Conservation (phyloP, 2,113 vertebrate species). For the Acanthisitta chloris region DNA sequence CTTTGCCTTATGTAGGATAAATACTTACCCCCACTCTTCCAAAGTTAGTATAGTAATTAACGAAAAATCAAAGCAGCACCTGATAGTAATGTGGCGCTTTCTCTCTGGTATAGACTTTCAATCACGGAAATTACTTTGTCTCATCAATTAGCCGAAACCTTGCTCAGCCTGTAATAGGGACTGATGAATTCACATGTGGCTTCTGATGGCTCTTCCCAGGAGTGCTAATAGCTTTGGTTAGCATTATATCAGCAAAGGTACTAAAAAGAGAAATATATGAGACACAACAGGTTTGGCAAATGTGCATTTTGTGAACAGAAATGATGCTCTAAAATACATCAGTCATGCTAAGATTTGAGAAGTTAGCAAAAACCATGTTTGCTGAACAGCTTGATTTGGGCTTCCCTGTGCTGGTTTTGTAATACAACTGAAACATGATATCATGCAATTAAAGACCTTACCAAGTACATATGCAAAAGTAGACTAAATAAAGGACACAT, state of each 20-base stretch:
- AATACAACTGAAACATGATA: neutral
- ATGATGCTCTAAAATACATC: neutral
- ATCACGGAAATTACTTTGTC: slow-evolving; percentile 18
- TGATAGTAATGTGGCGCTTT: neutral
- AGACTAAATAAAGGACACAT: neutral
- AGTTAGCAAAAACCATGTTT: neutral
- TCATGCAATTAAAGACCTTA: neutral
- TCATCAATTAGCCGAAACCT: slow-evolving; percentile 27
- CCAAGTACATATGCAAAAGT: neutral
- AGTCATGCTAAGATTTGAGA: neutral
- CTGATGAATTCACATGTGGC: neutral
- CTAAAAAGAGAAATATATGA: neutral
- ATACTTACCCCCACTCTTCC: neutral
- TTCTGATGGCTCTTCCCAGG: neutral
- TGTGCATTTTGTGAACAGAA: neutral
- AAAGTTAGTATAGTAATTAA: slow-evolving; percentile 7
- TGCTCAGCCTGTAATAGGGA: neutral
- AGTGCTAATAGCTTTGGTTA: neutral
- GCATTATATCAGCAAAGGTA: neutral
- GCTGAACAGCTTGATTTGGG: neutral
- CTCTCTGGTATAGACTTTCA: slow-evolving; percentile 14
- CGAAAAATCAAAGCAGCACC: neutral
- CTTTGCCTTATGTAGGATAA: slow-evolving; percentile 42
- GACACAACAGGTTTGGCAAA: neutral
- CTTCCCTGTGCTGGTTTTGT: neutral